Conservation (phyloP, 2,888 invertebrate species). For the Coecobrya sp. region DNA sequence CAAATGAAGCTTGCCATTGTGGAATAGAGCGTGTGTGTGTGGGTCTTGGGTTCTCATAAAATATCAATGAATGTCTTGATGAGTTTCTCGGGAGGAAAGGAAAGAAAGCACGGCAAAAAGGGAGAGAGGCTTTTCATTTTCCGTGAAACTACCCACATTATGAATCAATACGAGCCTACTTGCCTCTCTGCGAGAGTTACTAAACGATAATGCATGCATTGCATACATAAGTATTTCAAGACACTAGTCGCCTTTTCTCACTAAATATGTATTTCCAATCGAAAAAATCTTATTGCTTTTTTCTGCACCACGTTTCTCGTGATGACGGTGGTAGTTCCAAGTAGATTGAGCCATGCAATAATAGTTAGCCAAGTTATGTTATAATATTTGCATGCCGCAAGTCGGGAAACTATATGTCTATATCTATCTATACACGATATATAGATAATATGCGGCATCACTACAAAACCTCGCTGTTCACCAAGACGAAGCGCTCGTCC, state of each 20-base stretch:
- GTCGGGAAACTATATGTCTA: neutral
- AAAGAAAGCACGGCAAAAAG: slow-evolving; percentile 59
- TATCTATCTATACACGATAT: neutral
- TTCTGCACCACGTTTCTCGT: slow-evolving; percentile 36
- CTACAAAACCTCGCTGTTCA: neutral
- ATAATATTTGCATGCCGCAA: neutral
- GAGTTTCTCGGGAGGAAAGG: slow-evolving; percentile 55
- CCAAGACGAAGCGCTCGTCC: slow-evolving; percentile 11
- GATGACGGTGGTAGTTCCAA: neutral
- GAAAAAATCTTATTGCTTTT: slow-evolving; percentile 67
- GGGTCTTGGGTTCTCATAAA: slow-evolving; percentile 52
- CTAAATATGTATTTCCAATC: slow-evolving; percentile 74
- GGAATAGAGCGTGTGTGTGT: too few species aligned
- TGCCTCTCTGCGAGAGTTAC: neutral
- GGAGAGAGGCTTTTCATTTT: neutral
- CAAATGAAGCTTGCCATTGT: neutral
- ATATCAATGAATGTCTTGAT: slow-evolving; percentile 69
- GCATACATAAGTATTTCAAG: slow-evolving; percentile 57
- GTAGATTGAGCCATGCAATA: slow-evolving; percentile 66
- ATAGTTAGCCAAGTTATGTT: slow-evolving; percentile 6
- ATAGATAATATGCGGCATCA: slow-evolving; percentile 15
- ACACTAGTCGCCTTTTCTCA: slow-evolving; percentile 63
- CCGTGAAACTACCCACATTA: neutral
- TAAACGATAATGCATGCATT: slow-evolving; percentile 54
- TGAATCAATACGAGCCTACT: neutral